These are phyloP conservation scores for Setipinna tenuifilis DNA, from an alignment of 2,797 vertebrate genomes.

Conservation along the genomic window DNA sequence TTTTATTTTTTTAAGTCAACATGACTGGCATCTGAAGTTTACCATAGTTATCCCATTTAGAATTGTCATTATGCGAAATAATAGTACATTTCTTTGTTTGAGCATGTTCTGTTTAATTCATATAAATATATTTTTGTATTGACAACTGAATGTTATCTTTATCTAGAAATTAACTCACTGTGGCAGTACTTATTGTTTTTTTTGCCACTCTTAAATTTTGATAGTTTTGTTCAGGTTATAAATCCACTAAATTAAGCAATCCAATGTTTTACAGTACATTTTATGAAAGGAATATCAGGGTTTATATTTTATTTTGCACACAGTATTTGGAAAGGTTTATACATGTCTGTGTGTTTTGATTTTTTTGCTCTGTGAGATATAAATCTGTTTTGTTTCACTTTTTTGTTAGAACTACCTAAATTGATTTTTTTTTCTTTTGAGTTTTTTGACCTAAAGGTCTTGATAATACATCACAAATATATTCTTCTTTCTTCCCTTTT, in stretches of 20 bases:
- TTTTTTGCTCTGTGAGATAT: not conserved
- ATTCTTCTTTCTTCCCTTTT: constrained; percentile 19
- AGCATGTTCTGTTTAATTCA: not conserved
- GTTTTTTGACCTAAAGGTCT: not conserved
- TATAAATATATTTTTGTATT: constrained; percentile 56
- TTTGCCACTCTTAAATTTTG: constrained; percentile 27
- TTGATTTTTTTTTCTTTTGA: not conserved
- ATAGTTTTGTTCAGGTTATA: not conserved
- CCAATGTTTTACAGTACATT: not conserved
- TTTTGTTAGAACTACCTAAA: constrained; percentile 7
- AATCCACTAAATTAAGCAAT: constrained; percentile 11
- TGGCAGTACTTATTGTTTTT: constrained; percentile 34
- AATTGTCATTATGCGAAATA: not conserved
- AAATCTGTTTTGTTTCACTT: not conserved
- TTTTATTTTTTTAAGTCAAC: not conserved
- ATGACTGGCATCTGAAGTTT: constrained; percentile 36
- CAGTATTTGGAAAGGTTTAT: constrained; percentile 7
- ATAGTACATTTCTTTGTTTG: not conserved
- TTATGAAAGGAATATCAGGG: constrained; percentile 8
- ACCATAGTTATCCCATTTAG: not conserved
- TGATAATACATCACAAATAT: not conserved
- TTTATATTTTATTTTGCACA: constrained; percentile 4
- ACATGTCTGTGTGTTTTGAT: not conserved
- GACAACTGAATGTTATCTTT: constrained; percentile 46
- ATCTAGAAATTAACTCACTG: constrained; percentile 25